Conservation (phyloP, 2,113 vertebrate genomes). For the Solenodon paradoxus region DNA sequence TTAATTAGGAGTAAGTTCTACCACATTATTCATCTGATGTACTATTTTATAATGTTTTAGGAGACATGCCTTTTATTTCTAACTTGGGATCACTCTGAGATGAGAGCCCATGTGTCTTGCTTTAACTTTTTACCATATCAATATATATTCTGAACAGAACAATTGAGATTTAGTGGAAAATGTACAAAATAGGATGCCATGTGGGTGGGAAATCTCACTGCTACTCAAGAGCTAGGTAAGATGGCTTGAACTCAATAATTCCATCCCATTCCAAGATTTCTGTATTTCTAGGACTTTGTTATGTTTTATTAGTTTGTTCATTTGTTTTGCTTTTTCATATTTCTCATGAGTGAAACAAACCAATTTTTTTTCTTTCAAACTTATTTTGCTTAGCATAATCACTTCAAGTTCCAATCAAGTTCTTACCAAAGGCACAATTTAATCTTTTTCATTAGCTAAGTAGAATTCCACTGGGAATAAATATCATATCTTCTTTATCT, state of each 20-base stretch:
- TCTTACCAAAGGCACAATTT: too few species aligned
- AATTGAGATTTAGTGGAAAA: not conserved
- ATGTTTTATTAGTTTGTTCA: not conserved
- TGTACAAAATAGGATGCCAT: not conserved
- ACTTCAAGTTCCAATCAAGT: too few species aligned
- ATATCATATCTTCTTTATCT: too few species aligned
- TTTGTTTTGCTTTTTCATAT: too few species aligned
- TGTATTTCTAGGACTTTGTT: not conserved
- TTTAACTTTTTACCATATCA: not conserved
- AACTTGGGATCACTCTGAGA: not conserved
- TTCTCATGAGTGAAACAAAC: too few species aligned
- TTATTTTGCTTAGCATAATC: too few species aligned
- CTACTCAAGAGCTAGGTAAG: not conserved
- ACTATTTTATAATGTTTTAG: not conserved
- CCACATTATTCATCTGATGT: not conserved
- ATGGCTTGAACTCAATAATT: not conserved
- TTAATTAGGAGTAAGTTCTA: not conserved
- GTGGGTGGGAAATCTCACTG: not conserved
- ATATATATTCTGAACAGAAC: not conserved
- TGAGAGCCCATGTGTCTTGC: not conserved
- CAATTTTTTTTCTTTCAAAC: too few species aligned
- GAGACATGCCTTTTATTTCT: not conserved
- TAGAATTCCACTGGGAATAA: too few species aligned
- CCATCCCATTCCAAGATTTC: not conserved
- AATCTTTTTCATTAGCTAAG: too few species aligned